Conservation (phyloP, 2,797 vertebrate genomes). For the Capromys pilorides region DNA sequence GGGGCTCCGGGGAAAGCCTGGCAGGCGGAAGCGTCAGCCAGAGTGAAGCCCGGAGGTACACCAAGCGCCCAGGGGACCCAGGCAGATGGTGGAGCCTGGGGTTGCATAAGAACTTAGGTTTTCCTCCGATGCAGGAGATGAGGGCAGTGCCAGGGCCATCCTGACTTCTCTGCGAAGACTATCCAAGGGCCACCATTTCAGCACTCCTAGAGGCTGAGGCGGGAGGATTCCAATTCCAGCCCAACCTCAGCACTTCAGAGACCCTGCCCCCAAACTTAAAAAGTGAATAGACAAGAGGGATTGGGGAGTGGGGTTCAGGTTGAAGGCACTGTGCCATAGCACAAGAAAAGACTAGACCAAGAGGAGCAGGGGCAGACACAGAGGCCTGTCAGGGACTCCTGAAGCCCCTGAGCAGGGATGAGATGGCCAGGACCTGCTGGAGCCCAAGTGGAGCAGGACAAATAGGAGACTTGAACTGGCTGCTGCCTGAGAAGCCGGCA, state of each 20-base stretch:
- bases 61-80: neutral
- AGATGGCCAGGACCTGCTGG: neutral
- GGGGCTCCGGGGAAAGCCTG: neutral
- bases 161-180: neutral
- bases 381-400: neutral
- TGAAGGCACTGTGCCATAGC: neutral
- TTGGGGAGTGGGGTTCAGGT: neutral
- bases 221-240: neutral
- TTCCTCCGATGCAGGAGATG: neutral
- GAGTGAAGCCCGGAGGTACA: neutral
- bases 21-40: neutral
- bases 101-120: neutral
- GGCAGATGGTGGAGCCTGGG: neutral
- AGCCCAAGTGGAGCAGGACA: neutral
- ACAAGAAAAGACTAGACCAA: neutral
- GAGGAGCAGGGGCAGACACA: neutral
- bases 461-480: too few relatives aligned
- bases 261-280: neutral
- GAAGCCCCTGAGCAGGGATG: neutral
- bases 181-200: neutral
- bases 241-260: neutral
- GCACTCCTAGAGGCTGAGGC: neutral
- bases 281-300: neutral
- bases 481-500: neutral
- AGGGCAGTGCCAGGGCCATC: neutral